Base-by-base conservation (phyloP, 2,888 invertebrate genomes). In the Pseudococcus longispinus region DNA sequence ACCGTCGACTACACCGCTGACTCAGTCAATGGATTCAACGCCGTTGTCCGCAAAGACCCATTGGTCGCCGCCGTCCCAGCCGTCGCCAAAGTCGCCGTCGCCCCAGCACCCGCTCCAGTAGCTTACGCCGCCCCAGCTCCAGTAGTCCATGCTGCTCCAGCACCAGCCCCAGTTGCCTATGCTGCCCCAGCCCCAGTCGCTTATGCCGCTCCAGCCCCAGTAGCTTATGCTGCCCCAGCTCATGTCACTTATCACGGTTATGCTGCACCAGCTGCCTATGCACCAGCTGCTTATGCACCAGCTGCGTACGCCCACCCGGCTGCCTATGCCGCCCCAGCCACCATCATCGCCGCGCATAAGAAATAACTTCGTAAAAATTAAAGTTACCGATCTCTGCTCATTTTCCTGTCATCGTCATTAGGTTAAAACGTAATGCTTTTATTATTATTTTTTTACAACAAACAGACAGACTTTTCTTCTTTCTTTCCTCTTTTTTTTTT, bases 1-100 rank as follows among this genome's bases (percentile, higher is more conserved):
- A 89, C 88, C 85, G 89, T 89, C 65, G 89, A 89, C 74, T 89
- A 89, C 89, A 89, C 89, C 87, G 89, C 89, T 29, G 89, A 89
- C 88, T 88, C 89, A 87, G 88, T 89, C 88, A 89, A 89, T 88
- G 89, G 89, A 44, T 89, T 89, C 89, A 89, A 89, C 89, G 89
- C 89, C 74, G 89, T 89, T 87, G 89, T 89, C 87, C 89, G 89
- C 88, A 89, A 89, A 88, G 89, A 89, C 18, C 88, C 89, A 20
- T 87, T 88, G 74, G 89, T 83, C 32, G 42, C 42, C 37, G 83
- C 42, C 8, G 44, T 60, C 3, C 83, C 65, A 60, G 83, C 83
- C 20, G 83, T 70, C 11, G 60, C 46, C 8, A 77, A 55, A 29
- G 37, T 87, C 23, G 37, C 80, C 32, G 74, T 80, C 0, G 87